Conservation (phyloP, 2,797 vertebrate species). For the Sebastes ruberrimus region DNA sequence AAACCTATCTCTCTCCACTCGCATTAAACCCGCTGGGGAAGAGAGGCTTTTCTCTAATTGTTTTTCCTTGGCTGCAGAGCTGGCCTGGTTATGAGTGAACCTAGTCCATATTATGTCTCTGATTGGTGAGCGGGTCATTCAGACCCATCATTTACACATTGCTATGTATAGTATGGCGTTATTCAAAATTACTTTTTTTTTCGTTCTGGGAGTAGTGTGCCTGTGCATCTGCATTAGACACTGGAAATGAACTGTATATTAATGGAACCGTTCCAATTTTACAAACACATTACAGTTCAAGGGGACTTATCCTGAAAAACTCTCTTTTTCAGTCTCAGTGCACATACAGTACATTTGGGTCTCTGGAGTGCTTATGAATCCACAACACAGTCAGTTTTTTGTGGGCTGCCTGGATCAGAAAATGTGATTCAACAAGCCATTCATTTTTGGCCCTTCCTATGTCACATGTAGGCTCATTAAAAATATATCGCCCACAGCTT, state of each 20-base stretch:
- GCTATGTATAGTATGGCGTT: conserved; percentile 6
- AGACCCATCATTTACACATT: conserved; percentile 56
- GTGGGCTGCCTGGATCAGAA: no score
- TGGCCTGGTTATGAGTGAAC: conserved; percentile 66
- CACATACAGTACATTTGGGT: no score
- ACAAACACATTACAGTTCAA: conserved; percentile 9
- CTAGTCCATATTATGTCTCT: conserved; percentile 51
- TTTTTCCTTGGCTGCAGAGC: conserved; percentile 78
- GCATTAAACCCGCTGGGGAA: conserved; percentile 73
- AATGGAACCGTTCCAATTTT: conserved; percentile 21
- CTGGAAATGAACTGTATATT: conserved; percentile 6
- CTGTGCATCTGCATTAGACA: neutral
- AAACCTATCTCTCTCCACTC: conserved; percentile 79
- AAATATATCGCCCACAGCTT: no score
- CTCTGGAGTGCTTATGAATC: no score
- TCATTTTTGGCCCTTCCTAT: no score
- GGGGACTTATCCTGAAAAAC: no score
- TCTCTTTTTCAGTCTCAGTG: no score
- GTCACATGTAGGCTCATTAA: no score
- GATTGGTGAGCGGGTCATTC: conserved; percentile 59
- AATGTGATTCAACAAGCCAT: no score
- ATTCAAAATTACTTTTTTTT: conserved; percentile 21
- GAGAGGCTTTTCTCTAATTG: conserved; percentile 79
- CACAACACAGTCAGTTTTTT: no score
- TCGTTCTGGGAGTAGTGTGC: neutral